Conservation (phyloP, 2,888 invertebrate genomes). For the Omphaloscelis lunosa region DNA sequence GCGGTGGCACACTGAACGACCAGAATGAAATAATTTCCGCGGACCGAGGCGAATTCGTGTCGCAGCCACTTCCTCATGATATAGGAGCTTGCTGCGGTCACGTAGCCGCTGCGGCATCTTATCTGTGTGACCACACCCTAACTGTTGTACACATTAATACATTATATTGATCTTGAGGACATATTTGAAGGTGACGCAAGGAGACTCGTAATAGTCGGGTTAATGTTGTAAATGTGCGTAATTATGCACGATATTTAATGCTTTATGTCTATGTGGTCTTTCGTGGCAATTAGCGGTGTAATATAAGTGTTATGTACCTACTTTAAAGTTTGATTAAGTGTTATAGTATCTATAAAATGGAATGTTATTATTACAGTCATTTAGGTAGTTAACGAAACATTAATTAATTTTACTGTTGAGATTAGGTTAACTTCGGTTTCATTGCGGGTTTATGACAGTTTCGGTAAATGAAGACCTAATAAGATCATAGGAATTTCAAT, state of each 20-base stretch:
- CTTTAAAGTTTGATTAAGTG: conserved; percentile 64
- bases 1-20: neutral
- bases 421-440: conserved; percentile 40
- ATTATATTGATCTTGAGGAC: conserved; percentile 44
- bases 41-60: neutral
- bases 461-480: neutral
- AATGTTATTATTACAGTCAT: conserved; percentile 52
- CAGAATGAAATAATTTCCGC: neutral
- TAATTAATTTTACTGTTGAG: conserved; percentile 56
- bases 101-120: neutral
- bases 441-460: conserved; percentile 2
- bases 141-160: conserved; percentile 19
- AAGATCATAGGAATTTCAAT: neutral
- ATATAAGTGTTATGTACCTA: conserved; percentile 59
- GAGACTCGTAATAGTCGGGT: conserved; percentile 40
- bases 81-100: conserved; percentile 4
- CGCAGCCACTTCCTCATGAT: conserved; percentile 11
- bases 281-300: conserved; percentile 56
- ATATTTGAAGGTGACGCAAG: conserved; percentile 53
- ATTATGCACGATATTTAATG: conserved; percentile 58
- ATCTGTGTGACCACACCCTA: conserved; percentile 13
- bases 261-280: conserved; percentile 55
- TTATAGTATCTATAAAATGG: conserved; percentile 58
- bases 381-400: conserved; percentile 54
- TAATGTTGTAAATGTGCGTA: conserved; percentile 48